Evolutionary conservation across 2,888 invertebrate species (phyloP).

Genomic region (Gymnoscelis rufifasciata): DNA sequence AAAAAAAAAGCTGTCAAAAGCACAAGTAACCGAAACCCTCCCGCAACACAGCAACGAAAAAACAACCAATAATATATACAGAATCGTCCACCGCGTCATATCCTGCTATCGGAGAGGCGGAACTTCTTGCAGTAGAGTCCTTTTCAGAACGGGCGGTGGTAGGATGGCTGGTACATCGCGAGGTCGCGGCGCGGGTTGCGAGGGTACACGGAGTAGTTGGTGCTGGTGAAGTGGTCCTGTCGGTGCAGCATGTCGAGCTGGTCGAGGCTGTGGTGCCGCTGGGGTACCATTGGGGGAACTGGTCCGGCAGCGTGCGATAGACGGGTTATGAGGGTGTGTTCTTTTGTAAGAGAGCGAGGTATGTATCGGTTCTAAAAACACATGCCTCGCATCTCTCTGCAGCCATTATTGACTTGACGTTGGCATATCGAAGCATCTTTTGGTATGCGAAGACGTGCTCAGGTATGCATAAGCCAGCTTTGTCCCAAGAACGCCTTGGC

Average conservation of each 20-base stretch:
- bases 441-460: no score
- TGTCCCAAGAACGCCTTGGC: no score
- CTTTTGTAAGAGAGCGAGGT: no score
- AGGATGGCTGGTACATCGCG: constrained; percentile 42
- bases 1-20: no score
- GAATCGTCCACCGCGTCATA: constrained; percentile 52
- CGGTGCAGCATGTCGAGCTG: constrained; percentile 70
- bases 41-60: constrained; percentile 40
- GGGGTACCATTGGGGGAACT: constrained; percentile 44
- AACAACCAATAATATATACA: constrained; percentile 32
- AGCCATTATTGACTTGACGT: no score
- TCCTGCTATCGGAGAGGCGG: constrained; percentile 67
- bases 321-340: no score
- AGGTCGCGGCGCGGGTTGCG: constrained; percentile 58
- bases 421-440: no score
- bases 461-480: neutral
- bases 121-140: constrained; percentile 74
- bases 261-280: constrained; percentile 71
- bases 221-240: constrained; percentile 47
- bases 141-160: constrained; percentile 77
- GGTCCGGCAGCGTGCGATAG: constrained; percentile 61
- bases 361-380: no score
- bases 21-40: constrained; percentile 31
- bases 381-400: no score
- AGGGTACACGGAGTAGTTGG: constrained; percentile 55